Evolutionary conservation across 2,888 invertebrate genomes (phyloP), one percentile per base, ranked within the genome.

Genomic region (Gastracanthus pulcherrimus): DNA sequence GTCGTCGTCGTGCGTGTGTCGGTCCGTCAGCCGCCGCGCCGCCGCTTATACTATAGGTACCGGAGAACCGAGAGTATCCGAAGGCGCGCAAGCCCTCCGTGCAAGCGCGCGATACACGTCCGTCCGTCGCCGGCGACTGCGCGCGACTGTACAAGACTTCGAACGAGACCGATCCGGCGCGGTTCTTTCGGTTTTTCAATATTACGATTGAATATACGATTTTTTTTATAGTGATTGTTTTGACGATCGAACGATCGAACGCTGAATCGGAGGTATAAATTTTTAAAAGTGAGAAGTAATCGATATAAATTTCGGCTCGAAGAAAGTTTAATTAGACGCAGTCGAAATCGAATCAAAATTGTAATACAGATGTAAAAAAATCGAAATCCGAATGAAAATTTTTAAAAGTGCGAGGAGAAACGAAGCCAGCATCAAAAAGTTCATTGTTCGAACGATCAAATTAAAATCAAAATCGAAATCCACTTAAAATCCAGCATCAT

Each of bases 1-100:
- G 86, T 88, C 86, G 84, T 87, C 87, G 80, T 86, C 86, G 84
- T 55, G 62, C 83, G 79, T 81, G 82, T 71, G 82, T 84, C 85
- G 83, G 86, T 83, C 83, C 84, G 86, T 86, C 86, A 80, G 84
- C 83, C 83, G 84, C 84, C 82, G 84, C 84, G 29, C 82, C 76
- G 76, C 62, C 4, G 34, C 62, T 78, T 79, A 75, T 70, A 67
- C 66, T 77, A 78, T 78, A 74, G 16, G 38, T 67, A 67, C 51
- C 82, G 82, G 75, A 72, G 62, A 66, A 75, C 19, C 55, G 23
- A 51, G 81, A 82, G 83, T 45, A n/a, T n/a, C n/a, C n/a, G n/a
- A n/a, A n/a, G 7, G 48, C 19, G 80, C 79, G 83, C 80, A 72
- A 70, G 26, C 48, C 55, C 55, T 55, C 38, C 60, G 19, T 36